Evolutionary conservation across 2,797 vertebrate genomes (phyloP).

Genomic region (Notolepis coatsorum): DNA sequence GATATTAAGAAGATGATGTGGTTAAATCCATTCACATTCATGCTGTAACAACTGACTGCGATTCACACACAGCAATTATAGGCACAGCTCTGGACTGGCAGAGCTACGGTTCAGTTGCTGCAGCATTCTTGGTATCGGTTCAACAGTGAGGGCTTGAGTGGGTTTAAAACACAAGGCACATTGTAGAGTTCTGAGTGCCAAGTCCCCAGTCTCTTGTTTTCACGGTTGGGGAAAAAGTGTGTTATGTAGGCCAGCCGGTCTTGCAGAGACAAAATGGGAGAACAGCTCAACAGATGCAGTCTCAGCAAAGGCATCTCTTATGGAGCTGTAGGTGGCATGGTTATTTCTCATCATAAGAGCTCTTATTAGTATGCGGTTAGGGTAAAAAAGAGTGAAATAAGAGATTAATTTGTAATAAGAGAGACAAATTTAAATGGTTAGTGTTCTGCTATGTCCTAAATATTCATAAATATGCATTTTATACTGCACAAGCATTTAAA

Average conservation of each 20-base stretch:
- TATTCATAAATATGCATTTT: conserved; percentile 1
- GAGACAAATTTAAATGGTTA: conserved; percentile 13
- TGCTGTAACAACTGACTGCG: background rate
- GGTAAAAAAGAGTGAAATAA: background rate
- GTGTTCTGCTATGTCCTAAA: background rate
- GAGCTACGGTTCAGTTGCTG: background rate
- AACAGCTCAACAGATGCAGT: conserved; percentile 36
- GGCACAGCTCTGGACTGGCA: conserved; percentile 2
- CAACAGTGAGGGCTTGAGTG: conserved; percentile 17
- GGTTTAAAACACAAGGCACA: conserved; percentile 56
- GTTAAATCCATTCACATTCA: background rate
- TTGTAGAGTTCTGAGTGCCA: conserved; percentile 30
- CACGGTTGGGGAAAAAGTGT: conserved; percentile 54
- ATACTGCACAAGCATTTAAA: background rate
- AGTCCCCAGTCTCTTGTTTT: conserved; percentile 41
- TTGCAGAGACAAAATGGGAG: conserved; percentile 53
- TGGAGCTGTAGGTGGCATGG: conserved; percentile 25
- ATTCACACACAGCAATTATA: background rate
- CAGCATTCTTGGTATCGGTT: conserved; percentile 19
- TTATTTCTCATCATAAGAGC: conserved; percentile 28
- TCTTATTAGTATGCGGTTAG: conserved; percentile 4
- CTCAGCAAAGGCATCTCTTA: conserved; percentile 56
- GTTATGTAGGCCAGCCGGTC: conserved; percentile 64
- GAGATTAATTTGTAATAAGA: background rate
- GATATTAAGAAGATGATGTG: background rate